Percentiles rank a stretch among this genome's conserved stretches.
Evolutionary conservation across 2,113 vertebrate species (phyloP).

Genomic region (Lamprologus ornatipinnis): DNA sequence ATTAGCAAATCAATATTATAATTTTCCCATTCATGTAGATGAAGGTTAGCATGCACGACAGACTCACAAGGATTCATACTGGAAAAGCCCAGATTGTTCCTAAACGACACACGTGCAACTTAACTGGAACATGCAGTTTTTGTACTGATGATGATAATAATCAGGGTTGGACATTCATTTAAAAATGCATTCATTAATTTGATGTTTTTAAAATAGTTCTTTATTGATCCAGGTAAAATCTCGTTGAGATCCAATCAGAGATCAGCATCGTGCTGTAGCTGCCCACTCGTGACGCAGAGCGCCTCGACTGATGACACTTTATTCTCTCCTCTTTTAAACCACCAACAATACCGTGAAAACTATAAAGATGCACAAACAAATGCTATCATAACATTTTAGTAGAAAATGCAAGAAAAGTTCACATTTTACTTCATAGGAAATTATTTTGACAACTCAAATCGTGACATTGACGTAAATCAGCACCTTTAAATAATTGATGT

Average conservation of each 20-base stretch:
- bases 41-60: not conserved
- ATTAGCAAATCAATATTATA: not conserved
- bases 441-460: not conserved
- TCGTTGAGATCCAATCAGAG: not conserved
- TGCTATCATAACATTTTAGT: not conserved
- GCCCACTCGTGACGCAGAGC: not conserved
- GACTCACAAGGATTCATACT: not conserved
- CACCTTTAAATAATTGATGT: not conserved
- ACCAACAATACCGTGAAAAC: not conserved
- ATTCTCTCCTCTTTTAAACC: not conserved
- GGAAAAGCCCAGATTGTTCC: not conserved
- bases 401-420: not conserved
- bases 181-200: not conserved
- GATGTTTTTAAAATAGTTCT: not conserved
- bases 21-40: not conserved
- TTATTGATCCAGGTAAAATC: not conserved
- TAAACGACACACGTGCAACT: not conserved
- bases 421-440: not conserved
- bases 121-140: not conserved
- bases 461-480: fast-evolving
- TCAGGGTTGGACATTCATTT: not conserved
- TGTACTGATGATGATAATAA: not conserved
- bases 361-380: not conserved
- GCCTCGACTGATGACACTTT: not conserved
- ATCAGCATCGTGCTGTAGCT: not conserved